A percentile compares a stretch with the other conserved stretches of the same genome.
These are phyloP conservation scores for Poliocrania exsul DNA, from an alignment of 2,797 vertebrate species.

Conservation along the genomic window DNA sequence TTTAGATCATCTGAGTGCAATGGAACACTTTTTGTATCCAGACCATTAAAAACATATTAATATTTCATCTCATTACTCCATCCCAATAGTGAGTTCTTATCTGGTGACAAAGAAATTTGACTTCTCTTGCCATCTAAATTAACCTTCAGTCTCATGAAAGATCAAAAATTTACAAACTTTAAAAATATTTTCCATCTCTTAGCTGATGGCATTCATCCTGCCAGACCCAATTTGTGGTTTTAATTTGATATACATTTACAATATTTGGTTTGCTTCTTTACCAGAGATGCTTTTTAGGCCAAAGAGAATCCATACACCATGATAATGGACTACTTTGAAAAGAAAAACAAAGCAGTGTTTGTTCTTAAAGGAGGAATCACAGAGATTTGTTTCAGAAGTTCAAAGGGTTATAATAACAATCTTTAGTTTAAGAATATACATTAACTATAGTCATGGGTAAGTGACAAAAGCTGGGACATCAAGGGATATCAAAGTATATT, in stretches of 20 bases:
- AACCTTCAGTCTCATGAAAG: neutral
- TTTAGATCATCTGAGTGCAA: neutral
- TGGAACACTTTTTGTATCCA: neutral
- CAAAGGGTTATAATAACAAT: neutral
- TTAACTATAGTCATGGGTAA: neutral
- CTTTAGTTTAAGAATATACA: neutral
- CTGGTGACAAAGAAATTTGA: neutral
- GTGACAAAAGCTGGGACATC: neutral
- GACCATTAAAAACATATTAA: conserved; percentile 13
- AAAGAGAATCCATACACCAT: neutral
- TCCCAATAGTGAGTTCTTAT: neutral
- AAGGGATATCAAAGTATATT: neutral
- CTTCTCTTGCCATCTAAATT: neutral
- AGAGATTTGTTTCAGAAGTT: neutral
- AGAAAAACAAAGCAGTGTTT: neutral
- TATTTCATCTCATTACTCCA: conserved; percentile 9
- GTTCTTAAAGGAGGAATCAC: neutral
- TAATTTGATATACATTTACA: neutral
- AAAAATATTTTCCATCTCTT: neutral
- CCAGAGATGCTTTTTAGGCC: neutral
- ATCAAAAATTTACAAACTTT: neutral
- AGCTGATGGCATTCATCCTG: neutral
- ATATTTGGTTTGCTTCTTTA: neutral
- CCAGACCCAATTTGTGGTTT: neutral
- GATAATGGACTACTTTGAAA: neutral